Evolutionary conservation across 2,797 vertebrate species (phyloP).

Genomic region (Clarias laeviceps): DNA sequence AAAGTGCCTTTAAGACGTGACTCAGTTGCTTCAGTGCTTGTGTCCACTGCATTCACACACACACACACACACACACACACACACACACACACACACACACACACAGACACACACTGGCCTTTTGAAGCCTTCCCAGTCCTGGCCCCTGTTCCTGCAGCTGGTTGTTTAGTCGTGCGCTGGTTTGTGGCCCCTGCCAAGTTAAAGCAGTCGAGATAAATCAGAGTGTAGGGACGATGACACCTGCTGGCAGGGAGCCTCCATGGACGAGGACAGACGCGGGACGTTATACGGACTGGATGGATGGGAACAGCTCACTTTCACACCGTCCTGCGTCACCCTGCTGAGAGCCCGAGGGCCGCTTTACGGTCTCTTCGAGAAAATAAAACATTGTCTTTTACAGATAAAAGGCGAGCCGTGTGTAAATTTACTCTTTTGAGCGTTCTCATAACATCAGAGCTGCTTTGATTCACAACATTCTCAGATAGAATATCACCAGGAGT

Average conservation of each 20-base stretch:
- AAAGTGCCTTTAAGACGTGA: not conserved
- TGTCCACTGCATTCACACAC: not conserved
- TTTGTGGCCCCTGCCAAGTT: constrained; percentile 52
- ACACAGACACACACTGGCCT: not conserved
- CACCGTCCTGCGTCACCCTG: constrained; percentile 35
- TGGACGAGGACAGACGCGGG: constrained; percentile 20
- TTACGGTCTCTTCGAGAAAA: constrained; percentile 41
- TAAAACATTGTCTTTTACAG: constrained; percentile 38
- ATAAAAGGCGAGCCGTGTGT: constrained; percentile 16
- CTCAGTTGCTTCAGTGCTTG: not conserved
- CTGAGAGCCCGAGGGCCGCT: constrained; percentile 42
- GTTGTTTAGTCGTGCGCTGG: constrained; percentile 39
- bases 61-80: not conserved
- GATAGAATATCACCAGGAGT: not conserved
- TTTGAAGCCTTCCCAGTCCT: constrained; percentile 12
- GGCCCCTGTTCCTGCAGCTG: constrained; percentile 31
- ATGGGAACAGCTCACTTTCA: constrained; percentile 38
- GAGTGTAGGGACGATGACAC: constrained; percentile 46
- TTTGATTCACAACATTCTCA: constrained; percentile 13
- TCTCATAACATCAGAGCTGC: constrained; percentile 25
- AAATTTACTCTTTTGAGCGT: constrained; percentile 6
- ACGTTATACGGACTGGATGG: constrained; percentile 8
- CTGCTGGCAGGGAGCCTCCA: constrained; percentile 45
- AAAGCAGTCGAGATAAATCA: constrained; percentile 51
- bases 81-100: not conserved